Conservation (phyloP, 2,113 vertebrate species). For the Corythornis madagascariensis region DNA sequence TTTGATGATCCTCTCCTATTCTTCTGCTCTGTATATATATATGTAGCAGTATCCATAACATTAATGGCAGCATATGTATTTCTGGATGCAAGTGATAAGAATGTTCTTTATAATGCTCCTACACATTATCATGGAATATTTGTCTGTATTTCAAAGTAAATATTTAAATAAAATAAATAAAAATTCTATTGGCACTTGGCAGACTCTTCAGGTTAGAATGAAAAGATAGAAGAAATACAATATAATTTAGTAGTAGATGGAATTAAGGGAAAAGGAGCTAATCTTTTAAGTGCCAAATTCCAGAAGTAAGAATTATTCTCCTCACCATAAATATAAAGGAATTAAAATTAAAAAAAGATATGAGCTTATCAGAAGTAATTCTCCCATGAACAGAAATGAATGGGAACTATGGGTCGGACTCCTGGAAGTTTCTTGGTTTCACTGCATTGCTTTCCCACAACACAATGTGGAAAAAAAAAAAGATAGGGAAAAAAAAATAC, state of each 20-base stretch:
- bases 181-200: neutral
- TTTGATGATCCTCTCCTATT: neutral
- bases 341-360: neutral
- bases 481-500: neutral
- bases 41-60: neutral
- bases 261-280: neutral
- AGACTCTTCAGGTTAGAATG: neutral
- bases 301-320: neutral
- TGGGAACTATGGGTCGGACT: neutral
- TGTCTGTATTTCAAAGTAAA: neutral
- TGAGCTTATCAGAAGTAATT: neutral
- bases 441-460: neutral
- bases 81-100: neutral
- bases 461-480: fast-evolving
- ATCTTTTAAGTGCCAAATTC: neutral
- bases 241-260: neutral
- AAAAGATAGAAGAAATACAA: neutral
- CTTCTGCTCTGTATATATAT: neutral
- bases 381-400: neutral
- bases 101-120: neutral
- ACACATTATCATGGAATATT: neutral
- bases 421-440: neutral
- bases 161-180: no score
- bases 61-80: neutral
- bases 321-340: neutral